A percentile compares a stretch with the other conserved stretches of the same genome.
Evolutionary conservation across 1,140 invertebrate species (phyloP).

Genomic region (Ectropis grisescens): DNA sequence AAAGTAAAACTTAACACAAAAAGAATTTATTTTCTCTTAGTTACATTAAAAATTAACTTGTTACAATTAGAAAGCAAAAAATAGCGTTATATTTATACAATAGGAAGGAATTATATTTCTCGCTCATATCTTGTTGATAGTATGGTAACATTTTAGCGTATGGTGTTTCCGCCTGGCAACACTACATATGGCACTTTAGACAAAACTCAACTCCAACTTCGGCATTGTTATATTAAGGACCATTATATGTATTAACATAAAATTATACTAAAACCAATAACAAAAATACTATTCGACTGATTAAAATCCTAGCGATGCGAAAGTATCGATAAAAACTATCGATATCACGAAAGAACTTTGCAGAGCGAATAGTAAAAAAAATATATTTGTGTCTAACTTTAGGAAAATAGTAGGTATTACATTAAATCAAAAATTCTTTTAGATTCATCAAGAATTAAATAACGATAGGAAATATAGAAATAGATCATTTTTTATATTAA

Average conservation of each 20-base stretch:
- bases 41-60: slow-evolving; percentile 51
- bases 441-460: slow-evolving; percentile 21
- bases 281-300: not conserved
- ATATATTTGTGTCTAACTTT: no score
- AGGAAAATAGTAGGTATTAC: slow-evolving; percentile 4
- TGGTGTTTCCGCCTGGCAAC: slow-evolving; percentile 58
- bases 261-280: slow-evolving; percentile 7
- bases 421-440: slow-evolving; percentile 12
- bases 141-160: slow-evolving; percentile 56
- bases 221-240: slow-evolving; percentile 59
- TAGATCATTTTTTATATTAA: slow-evolving; percentile 19
- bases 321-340: no score
- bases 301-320: slow-evolving; percentile 4
- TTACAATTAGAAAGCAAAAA: slow-evolving; percentile 52
- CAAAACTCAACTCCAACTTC: slow-evolving; percentile 23
- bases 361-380: no score
- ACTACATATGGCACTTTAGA: slow-evolving; percentile 55
- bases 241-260: slow-evolving; percentile 27
- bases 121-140: not conserved
- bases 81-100: slow-evolving; percentile 47
- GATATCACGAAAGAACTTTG: no score
- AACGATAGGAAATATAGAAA: slow-evolving; percentile 20
- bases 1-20: slow-evolving; percentile 45
- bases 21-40: slow-evolving; percentile 45
- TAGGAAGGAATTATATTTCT: slow-evolving; percentile 42